Percentiles rank a stretch among this genome's conserved stretches.
Evolutionary conservation across 2,888 invertebrate species (phyloP).

Genomic region (Cerastis rubricosa): DNA sequence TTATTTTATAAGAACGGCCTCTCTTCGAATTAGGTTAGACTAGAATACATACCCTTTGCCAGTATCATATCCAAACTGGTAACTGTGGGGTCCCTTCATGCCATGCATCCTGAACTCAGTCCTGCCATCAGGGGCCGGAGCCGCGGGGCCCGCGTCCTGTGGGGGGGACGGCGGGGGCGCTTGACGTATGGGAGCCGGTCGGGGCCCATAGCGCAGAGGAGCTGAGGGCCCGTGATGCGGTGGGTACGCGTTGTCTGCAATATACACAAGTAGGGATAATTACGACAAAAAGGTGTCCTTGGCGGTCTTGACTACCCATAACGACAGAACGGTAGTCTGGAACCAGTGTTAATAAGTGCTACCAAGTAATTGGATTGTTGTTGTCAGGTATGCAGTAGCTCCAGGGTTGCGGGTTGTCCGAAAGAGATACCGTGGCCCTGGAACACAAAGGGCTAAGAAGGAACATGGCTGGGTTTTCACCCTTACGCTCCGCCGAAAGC

Average conservation of each 20-base stretch:
- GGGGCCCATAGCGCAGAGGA: slow-evolving; percentile 72
- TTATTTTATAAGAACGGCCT: too few species aligned
- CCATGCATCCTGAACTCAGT: slow-evolving; percentile 95
- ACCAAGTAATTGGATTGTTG: background rate
- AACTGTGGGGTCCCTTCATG: slow-evolving; percentile 95
- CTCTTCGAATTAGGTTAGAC: too few species aligned
- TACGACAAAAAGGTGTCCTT: background rate
- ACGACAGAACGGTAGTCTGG: background rate
- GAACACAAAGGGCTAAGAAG: too few species aligned
- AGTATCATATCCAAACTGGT: slow-evolving; percentile 96
- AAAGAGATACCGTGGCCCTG: too few species aligned
- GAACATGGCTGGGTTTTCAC: too few species aligned
- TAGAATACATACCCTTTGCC: slow-evolving; percentile 93
- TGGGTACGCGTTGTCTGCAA: slow-evolving; percentile 77
- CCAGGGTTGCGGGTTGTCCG: too few species aligned
- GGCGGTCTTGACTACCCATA: background rate
- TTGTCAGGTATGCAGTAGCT: background rate
- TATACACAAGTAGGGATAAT: background rate
- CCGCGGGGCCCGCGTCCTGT: slow-evolving; percentile 68
- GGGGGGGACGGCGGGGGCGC: slow-evolving; percentile 71
- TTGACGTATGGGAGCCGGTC: slow-evolving; percentile 72
- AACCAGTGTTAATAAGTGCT: background rate
- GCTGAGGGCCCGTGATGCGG: slow-evolving; percentile 72
- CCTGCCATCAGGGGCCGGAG: slow-evolving; percentile 86
- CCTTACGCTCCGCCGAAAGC: too few species aligned